These are phyloP conservation scores for Notamacropus eugenii DNA, from an alignment of 2,797 vertebrate species.

Conservation along the genomic window DNA sequence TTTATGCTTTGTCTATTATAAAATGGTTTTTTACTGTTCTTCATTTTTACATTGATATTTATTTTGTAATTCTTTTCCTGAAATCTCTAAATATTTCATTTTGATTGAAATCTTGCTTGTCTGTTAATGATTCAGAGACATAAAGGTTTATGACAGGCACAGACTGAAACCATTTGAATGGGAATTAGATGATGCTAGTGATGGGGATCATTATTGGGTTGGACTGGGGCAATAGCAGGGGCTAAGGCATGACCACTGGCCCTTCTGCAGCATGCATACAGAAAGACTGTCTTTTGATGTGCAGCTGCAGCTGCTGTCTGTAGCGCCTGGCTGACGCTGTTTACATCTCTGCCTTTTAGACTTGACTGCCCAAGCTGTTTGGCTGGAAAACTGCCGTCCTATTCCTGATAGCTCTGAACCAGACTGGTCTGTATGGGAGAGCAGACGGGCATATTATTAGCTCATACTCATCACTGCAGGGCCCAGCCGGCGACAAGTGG, in stretches of 20 bases:
- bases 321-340: background rate
- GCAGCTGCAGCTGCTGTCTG: background rate
- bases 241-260: background rate
- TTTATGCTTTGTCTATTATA: background rate
- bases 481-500: background rate
- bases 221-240: background rate
- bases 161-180: background rate
- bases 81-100: slow-evolving; percentile 26
- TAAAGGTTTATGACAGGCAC: background rate
- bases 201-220: background rate
- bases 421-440: background rate
- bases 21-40: background rate
- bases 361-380: background rate
- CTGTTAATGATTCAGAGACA: background rate
- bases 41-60: slow-evolving; percentile 26
- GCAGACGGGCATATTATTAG: background rate
- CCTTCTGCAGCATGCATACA: background rate
- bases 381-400: background rate
- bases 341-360: background rate
- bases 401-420: background rate
- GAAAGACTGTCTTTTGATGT: background rate
- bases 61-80: slow-evolving; percentile 1
- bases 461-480: background rate
- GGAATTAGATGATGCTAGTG: background rate
- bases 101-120: background rate